phyloP scores from a whole-genome alignment of 2,888 invertebrate species.

The Pterostichus niger region DNA sequence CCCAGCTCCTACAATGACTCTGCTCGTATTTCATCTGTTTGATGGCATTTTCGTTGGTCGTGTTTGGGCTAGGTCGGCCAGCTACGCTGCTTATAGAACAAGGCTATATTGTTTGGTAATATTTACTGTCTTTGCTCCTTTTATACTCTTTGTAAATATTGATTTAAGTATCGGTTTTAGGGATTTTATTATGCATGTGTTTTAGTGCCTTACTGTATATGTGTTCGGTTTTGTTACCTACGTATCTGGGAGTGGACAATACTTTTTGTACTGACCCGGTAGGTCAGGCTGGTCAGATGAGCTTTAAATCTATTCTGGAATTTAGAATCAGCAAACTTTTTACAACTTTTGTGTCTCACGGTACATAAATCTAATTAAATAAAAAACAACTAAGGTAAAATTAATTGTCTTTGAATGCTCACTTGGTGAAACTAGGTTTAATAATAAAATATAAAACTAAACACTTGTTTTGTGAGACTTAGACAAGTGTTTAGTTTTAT shows the following conservation, averaged over 20 bases:
- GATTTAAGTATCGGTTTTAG: constrained; percentile 57
- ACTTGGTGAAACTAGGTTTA: too few species aligned
- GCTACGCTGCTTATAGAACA: constrained; percentile 22
- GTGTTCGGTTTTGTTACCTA: not conserved
- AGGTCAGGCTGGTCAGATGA: not conserved
- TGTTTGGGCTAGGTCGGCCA: constrained; percentile 38
- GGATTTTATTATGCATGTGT: constrained; percentile 42
- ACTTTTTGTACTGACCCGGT: constrained; percentile 9
- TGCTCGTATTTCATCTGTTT: constrained; percentile 54
- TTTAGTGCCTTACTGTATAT: constrained; percentile 18
- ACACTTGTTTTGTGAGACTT: too few species aligned
- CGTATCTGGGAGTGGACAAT: constrained; percentile 20
- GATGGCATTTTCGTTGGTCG: constrained; percentile 40
- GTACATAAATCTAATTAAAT: too few species aligned
- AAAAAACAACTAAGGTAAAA: too few species aligned
- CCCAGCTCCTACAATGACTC: constrained; percentile 39
- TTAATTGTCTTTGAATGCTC: too few species aligned
- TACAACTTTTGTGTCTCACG: too few species aligned
- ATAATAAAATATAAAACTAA: too few species aligned
- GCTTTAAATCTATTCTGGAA: not conserved
- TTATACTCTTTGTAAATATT: constrained; percentile 57
- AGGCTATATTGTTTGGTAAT: constrained; percentile 48
- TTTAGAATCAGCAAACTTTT: too few species aligned
- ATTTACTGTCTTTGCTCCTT: constrained; percentile 52
- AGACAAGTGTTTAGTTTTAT: too few species aligned